Base-by-base conservation (phyloP, 2,113 vertebrate genomes). In the Cottus gobio region DNA sequence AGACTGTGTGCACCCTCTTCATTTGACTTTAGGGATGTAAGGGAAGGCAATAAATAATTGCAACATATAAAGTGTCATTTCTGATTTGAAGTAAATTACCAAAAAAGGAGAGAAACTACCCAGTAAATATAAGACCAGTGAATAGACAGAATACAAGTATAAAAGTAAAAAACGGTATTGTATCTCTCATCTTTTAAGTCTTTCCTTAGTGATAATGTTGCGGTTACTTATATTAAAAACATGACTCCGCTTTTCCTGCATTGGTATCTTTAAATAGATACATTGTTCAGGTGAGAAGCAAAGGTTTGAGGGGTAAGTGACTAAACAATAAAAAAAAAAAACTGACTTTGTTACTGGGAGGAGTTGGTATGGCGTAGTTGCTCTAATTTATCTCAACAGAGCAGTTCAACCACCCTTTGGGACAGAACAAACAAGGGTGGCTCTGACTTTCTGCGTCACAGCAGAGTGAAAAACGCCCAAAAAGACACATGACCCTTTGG, bases 361-460 rank as follows among this genome's bases (percentile, higher is more conserved):
- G 58, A 79, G 68, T 16, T 52, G 50, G 63, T 61, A 79, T 80
- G 73, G 36, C 0, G 6, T 65, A 46, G 60, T 10, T 77, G 42
- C 66, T 67, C 50, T 58, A 66, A 37, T 81, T 83, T 76, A 81
- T 76, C 34, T 85, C n/a, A 64, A 57, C 24, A 77, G 62, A 16
- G 36, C 74, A 84, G 82, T 82, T 86, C 73, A 87, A 79, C 60
- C 71, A 82, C 73, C 84, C 46, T 71, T 71, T 48, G 26, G 54
- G 50, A 67, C 24, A 77, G 37, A 86, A 67, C 74, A 90, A 91
- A 90, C 82, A 77, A 61, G 65, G 71, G 68, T 48, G 68, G 61
- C 26, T 61, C 58, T 50, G 8, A 31, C 46, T 34, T 54, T 73
- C 68, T 80, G 79, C 72, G 50, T 85, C 76, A 87, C 54, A 62